A percentile compares a stretch with the other conserved stretches of the same genome.
Evolutionary conservation across 2,888 invertebrate species (phyloP).

Genomic region (Lamellibrachia satsuma): DNA sequence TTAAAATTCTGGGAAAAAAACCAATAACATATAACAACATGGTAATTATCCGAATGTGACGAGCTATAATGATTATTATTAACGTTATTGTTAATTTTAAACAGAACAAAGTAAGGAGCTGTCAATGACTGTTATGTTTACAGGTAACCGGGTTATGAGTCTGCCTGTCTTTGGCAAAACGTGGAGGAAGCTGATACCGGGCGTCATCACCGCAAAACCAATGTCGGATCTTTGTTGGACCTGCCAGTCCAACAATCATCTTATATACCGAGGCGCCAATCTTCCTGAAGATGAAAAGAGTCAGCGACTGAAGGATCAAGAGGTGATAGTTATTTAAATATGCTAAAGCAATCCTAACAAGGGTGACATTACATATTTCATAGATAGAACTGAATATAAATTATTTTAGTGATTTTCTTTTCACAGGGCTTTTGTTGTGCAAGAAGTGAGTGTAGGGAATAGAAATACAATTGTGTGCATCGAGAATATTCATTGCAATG

Average conservation of each 20-base stretch:
- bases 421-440: neutral
- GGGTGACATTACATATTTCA: neutral
- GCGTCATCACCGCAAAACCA: neutral
- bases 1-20: neutral
- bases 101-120: neutral
- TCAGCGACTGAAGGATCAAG: neutral
- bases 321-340: neutral
- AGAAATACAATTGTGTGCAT: no score
- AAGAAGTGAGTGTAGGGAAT: no score
- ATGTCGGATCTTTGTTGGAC: constrained; percentile 8
- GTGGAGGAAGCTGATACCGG: neutral
- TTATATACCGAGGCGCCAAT: neutral
- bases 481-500: neutral
- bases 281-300: constrained; percentile 14
- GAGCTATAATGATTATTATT: no score
- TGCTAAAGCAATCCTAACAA: neutral
- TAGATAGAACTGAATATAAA: neutral
- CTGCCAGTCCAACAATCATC: constrained; percentile 24
- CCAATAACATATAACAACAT: neutral
- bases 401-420: neutral
- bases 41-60: neutral
- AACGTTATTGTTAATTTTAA: no score
- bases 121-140: neutral
- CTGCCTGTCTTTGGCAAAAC: neutral
- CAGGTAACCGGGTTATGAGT: constrained; percentile 7